Conservation (phyloP, 2,888 invertebrate genomes). For the Oasisia sp. region DNA sequence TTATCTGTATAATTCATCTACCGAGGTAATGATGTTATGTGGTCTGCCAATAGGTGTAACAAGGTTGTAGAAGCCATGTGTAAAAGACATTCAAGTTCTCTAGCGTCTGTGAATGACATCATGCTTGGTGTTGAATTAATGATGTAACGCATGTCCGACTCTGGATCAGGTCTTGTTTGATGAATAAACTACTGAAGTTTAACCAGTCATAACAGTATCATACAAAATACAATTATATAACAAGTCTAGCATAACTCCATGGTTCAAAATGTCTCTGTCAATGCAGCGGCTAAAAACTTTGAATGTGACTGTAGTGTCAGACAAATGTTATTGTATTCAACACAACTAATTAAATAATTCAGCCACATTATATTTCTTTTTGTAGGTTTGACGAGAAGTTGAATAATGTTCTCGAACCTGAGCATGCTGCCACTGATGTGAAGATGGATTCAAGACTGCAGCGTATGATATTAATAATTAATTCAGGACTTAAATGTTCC, state of each 20-base stretch:
- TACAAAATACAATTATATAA: neutral
- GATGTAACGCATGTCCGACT: too few species aligned
- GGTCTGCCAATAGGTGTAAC: too few species aligned
- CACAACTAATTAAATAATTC: slow-evolving; percentile 4
- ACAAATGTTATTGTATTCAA: neutral
- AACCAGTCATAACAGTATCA: too few species aligned
- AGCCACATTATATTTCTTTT: slow-evolving; percentile 24
- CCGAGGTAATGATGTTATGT: too few species aligned
- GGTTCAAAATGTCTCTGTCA: neutral
- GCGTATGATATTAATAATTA: slow-evolving; percentile 43
- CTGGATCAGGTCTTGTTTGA: too few species aligned
- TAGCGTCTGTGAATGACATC: too few species aligned
- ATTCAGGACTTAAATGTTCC: slow-evolving; percentile 14
- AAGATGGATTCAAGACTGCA: slow-evolving; percentile 58
- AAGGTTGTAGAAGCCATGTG: too few species aligned
- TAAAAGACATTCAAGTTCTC: too few species aligned
- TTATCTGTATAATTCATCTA: too few species aligned
- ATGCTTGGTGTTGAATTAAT: too few species aligned
- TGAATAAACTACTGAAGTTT: too few species aligned
- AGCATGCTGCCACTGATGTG: slow-evolving; percentile 49
- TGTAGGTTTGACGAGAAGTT: slow-evolving; percentile 54
- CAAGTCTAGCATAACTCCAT: neutral
- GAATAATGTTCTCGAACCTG: slow-evolving; percentile 53
- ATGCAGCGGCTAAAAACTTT: slow-evolving; percentile 13
- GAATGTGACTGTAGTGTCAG: neutral